A percentile compares a stretch with the other conserved stretches of the same genome.
phyloP scores from a whole-genome alignment of 2,888 invertebrate species.

The Habroteleia sp. region DNA sequence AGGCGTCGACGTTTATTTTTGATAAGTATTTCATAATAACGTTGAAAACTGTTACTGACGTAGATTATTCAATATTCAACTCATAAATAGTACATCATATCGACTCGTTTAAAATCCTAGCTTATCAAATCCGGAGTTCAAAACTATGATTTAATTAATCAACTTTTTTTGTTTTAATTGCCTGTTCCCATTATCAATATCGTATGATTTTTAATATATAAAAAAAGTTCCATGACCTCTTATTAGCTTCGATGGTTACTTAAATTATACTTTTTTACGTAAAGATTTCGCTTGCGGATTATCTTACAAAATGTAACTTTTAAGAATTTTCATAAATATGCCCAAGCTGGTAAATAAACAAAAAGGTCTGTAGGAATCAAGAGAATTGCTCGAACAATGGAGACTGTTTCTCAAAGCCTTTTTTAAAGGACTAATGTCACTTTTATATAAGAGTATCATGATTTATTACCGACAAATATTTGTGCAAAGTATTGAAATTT shows the following conservation, averaged over 20 bases:
- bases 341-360: slow-evolving; percentile 9
- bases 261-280: too few species aligned
- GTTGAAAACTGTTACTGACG: slow-evolving; percentile 1
- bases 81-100: neutral
- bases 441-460: too few species aligned
- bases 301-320: slow-evolving; percentile 6
- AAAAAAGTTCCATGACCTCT: too few species aligned
- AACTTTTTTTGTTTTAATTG: too few species aligned
- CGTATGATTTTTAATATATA: too few species aligned
- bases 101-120: slow-evolving; percentile 2
- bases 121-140: too few species aligned
- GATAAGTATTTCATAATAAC: neutral
- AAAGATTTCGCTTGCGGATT: slow-evolving; percentile 17
- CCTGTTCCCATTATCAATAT: too few species aligned
- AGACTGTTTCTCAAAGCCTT: too few species aligned
- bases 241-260: slow-evolving; percentile 10
- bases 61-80: neutral
- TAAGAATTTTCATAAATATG: slow-evolving; percentile 34
- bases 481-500: too few species aligned
- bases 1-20: slow-evolving; percentile 8
- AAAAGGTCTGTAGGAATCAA: neutral
- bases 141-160: too few species aligned
- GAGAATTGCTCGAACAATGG: slow-evolving; percentile 16
- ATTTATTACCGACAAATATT: too few species aligned
- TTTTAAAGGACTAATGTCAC: too few species aligned